Evolutionary conservation across 2,797 vertebrate species (phyloP).

Genomic region (Acrossocheilus wenchowensis): DNA sequence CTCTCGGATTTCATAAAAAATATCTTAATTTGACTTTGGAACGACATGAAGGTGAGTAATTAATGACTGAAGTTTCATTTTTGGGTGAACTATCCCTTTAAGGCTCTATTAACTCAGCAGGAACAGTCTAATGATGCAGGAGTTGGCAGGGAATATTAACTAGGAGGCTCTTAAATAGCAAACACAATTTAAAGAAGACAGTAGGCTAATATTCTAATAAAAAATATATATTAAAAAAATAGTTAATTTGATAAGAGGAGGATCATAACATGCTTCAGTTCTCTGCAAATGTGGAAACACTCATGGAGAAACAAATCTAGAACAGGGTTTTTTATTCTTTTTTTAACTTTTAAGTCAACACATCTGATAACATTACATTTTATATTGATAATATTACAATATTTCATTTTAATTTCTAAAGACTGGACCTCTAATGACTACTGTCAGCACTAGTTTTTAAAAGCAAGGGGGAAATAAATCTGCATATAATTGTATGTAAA

Average conservation of each 20-base stretch:
- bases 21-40: background rate
- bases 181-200: background rate
- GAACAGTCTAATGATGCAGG: background rate
- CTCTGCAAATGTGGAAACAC: background rate
- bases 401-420: background rate
- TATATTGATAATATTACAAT: background rate
- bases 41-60: background rate
- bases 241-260: background rate
- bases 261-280: background rate
- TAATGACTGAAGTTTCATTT: background rate
- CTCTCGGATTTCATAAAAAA: background rate
- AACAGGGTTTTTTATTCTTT: background rate
- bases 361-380: background rate
- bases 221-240: background rate
- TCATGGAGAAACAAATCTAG: background rate
- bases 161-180: background rate
- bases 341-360: background rate
- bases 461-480: background rate
- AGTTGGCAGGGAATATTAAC: slow-evolving; percentile 1
- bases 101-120: background rate
- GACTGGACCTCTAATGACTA: background rate
- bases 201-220: background rate
- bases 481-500: background rate
- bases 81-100: slow-evolving; percentile 5
- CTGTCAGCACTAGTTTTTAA: background rate